Evolutionary conservation across 2,888 invertebrate species (phyloP).

Genomic region (Spisula solida): DNA sequence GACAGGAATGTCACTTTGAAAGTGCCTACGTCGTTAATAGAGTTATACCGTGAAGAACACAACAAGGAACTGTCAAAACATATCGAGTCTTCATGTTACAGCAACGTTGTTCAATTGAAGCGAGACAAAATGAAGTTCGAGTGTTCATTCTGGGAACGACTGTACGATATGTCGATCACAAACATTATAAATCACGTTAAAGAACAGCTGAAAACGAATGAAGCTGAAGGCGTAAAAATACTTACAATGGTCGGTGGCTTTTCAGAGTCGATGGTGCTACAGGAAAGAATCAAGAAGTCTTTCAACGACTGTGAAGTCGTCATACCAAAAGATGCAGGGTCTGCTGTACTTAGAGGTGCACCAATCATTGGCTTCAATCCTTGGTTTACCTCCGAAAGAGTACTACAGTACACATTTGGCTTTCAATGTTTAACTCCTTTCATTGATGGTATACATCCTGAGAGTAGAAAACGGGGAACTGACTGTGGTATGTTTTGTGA

Average conservation of each 20-base stretch:
- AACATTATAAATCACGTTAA: slow-evolving; percentile 25
- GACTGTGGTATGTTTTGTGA: neutral
- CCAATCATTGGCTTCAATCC: slow-evolving; percentile 10
- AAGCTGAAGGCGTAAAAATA: neutral
- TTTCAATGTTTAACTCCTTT: neutral
- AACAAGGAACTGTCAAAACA: neutral
- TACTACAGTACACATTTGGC: slow-evolving; percentile 24
- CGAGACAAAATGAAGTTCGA: slow-evolving; percentile 32
- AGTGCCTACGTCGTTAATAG: neutral
- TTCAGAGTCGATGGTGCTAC: slow-evolving; percentile 40
- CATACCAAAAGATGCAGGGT: neutral
- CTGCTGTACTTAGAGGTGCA: slow-evolving; percentile 20
- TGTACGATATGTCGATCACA: slow-evolving; percentile 23
- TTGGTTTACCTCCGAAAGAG: slow-evolving; percentile 6
- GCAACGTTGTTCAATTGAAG: neutral
- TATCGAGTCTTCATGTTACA: slow-evolving; percentile 2
- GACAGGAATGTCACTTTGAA: neutral
- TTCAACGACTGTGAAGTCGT: slow-evolving; percentile 27
- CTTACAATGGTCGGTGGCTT: slow-evolving; percentile 50
- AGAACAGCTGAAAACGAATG: neutral
- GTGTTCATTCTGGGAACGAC: neutral
- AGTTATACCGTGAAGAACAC: neutral
- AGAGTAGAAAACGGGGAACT: neutral
- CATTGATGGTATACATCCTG: neutral
- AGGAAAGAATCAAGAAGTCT: neutral